Base-by-base conservation (phyloP, 2,888 invertebrate genomes). In the Tryphoninae sp. region DNA sequence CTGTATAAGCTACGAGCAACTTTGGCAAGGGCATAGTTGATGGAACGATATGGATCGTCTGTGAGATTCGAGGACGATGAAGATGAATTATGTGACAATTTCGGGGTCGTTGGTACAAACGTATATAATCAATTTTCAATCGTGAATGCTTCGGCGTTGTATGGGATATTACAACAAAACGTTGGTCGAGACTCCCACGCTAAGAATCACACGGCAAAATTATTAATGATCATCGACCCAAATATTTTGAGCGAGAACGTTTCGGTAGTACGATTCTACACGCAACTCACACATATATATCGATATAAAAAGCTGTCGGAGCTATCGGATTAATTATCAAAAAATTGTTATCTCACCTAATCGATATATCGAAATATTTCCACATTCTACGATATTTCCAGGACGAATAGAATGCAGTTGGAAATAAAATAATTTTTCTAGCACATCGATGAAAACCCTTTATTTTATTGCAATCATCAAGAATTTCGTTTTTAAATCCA, bases 11-110 rank as follows among this genome's bases (percentile, higher is more conserved):
- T 49, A 53, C 65, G 45, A 13, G 74, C 71, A 78, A 75, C 78
- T 77, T 73, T 77, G 77, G 75, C 74, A 78, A 75, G 78, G 74
- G 75, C 58, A 68, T 33, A 9, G 61, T 26, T 53, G 40, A 42
- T 59, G 33, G 33, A 33, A 33, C 33, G 33, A 33, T 45, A 22
- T 2, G 19, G 40, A 53, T 68, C 53, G 53, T 53, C 13, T 13
- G 13, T 23, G 26, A 22, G 26, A 55, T 51, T 22, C 7, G 51
- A n/a, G 22, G 16, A 68, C 51, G 53, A 68, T 68, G 53, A 68
- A 53, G 33, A 33, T 68, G 16, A 68, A 53, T 68, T 51, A 53
- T 13, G n/a, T 23, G 19, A 13, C 53, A 13, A 9, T n/a, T 53
- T 16, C 1, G 6, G 19, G 33, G 11, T 53, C 16, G 68, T 42